These are phyloP conservation scores for Pseudorectes ferrugineus DNA, from an alignment of 2,113 vertebrate genomes.

Conservation along the genomic window DNA sequence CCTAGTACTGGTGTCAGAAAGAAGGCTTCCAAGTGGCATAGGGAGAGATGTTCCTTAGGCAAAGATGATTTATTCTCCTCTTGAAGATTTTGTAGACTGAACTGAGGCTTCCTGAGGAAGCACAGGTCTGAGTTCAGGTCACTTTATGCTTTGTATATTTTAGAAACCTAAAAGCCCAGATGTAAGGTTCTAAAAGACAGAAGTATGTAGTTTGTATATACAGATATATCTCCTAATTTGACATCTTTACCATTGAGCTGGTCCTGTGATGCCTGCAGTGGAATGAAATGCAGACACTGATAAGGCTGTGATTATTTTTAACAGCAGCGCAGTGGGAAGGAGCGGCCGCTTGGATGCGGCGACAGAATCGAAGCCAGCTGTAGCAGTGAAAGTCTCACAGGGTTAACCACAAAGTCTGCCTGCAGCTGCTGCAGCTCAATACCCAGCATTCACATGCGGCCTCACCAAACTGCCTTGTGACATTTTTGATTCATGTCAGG, in stretches of 20 bases:
- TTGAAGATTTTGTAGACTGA: not conserved
- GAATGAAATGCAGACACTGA: not conserved
- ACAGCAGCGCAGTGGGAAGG: not conserved
- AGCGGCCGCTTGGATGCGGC: not conserved
- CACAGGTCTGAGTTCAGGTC: not conserved
- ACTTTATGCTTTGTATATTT: not conserved
- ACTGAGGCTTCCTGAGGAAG: not conserved
- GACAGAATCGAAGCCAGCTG: slow-evolving; percentile 14
- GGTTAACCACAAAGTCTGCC: slow-evolving; percentile 55
- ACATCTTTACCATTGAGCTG: not conserved
- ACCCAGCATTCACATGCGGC: slow-evolving; percentile 34
- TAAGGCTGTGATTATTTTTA: slow-evolving; percentile 37
- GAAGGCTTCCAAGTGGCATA: not conserved
- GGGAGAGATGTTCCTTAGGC: not conserved
- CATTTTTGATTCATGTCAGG: slow-evolving; percentile 38
- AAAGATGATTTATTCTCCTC: not conserved
- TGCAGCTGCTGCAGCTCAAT: slow-evolving; percentile 49
- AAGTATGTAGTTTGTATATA: not conserved
- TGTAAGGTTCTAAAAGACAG: not conserved
- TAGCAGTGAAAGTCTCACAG: slow-evolving; percentile 49
- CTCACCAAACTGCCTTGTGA: slow-evolving; percentile 30
- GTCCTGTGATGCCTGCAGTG: not conserved
- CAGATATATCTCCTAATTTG: not conserved
- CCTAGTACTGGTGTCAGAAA: not conserved
- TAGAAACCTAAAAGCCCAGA: not conserved